Base-by-base conservation (phyloP, 2,113 vertebrate genomes). In the Trematocara variabile region DNA sequence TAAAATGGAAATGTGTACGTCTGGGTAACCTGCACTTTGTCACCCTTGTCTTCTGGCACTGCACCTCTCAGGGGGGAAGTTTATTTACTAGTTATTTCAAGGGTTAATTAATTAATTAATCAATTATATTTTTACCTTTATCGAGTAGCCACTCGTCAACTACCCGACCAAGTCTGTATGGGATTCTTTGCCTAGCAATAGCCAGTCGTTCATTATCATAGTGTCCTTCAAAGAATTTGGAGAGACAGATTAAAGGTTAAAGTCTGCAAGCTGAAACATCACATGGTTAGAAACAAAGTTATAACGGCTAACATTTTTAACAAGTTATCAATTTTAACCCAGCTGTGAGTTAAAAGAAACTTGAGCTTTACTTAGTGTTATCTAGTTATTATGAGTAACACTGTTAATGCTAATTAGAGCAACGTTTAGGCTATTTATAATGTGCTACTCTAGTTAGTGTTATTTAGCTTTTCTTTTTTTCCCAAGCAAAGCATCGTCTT, bases 141-240 rank as follows among this genome's bases (percentile, higher is more conserved):
- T 99, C 98, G 97, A 99, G 98, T 97, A 99, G 98, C 98, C 98
- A 99, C 95, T 99, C 98, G 97, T 99, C 98, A 97, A 99, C 98
- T 98, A 98, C 98, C 97, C 98, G 97, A 98, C 98, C 98, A 93
- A 99, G 98, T 97, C 98, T 97, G 97, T 98, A 99, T 96, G 98
- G 98, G 96, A 99, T 99, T 98, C 98, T 98, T 97, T 98, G 98
- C 97, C 98, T 98, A 97, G 98, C 98, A 98, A 99, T 98, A 97
- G 98, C 97, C 98, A 99, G 98, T 96, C 98, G 98, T 93, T 99
- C 98, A 98, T 97, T 98, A 98, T 99, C 98, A 98, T 96, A 97
- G 98, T 98, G 98, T 97, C 98, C 98, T 99, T 99, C 97, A 98
- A 97, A 98, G 97, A 98, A 97, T 98, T 98, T 98, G 97, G 97